phyloP scores from a whole-genome alignment of 2,113 vertebrate genomes.

The Noturus placidus region DNA sequence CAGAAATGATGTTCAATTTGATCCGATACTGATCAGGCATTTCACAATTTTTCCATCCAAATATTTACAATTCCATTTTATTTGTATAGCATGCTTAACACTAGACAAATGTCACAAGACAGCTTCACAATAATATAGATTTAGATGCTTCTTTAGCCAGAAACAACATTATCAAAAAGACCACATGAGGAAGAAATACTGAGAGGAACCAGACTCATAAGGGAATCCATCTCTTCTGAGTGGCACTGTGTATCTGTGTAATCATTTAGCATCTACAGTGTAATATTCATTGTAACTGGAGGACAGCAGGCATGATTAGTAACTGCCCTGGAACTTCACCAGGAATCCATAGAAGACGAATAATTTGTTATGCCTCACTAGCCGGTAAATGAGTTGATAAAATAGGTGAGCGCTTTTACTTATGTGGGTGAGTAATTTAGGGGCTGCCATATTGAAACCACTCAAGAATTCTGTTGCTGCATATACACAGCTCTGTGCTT shows the following conservation, averaged over 20 bases:
- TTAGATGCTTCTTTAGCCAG: neutral
- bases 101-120: neutral
- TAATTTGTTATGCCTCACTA: slow-evolving; percentile 46
- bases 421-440: slow-evolving; percentile 29
- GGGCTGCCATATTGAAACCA: slow-evolving; percentile 8
- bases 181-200: neutral
- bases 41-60: neutral
- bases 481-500: slow-evolving; percentile 12
- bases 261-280: neutral
- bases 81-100: neutral
- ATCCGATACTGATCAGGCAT: neutral
- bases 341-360: slow-evolving; percentile 33
- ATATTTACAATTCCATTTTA: neutral
- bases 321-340: slow-evolving; percentile 32
- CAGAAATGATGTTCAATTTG: neutral
- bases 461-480: slow-evolving; percentile 17
- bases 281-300: slow-evolving; percentile 23
- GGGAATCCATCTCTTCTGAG: neutral
- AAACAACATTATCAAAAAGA: neutral
- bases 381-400: slow-evolving; percentile 43
- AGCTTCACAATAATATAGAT: neutral
- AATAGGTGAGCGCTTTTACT: slow-evolving; percentile 34
- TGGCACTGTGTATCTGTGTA: neutral
- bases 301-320: slow-evolving; percentile 22
- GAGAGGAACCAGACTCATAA: neutral